Percentiles rank a stretch among this genome's conserved stretches.
Conservation (phyloP, 2,888 invertebrate genomes). For the Ornithoptera priamus region DNA sequence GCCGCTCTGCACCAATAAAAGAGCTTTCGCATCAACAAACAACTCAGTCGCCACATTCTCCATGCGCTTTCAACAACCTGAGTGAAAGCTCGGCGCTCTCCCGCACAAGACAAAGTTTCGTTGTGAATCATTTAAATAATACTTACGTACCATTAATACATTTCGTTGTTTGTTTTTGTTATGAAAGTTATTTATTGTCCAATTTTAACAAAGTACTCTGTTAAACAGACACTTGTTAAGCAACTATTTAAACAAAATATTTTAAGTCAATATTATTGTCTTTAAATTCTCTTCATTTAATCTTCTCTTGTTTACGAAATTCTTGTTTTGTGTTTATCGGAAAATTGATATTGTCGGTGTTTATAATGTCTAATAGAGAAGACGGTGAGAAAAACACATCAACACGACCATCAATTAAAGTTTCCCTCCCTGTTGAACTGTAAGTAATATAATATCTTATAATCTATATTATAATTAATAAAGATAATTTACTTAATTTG, state of each 20-base stretch:
- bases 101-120: background rate
- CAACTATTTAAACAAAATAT: too few relatives aligned
- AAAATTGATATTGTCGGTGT: background rate
- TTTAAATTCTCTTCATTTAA: too few relatives aligned
- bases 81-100: background rate
- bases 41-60: background rate
- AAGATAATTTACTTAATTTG: too few relatives aligned
- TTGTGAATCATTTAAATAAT: background rate
- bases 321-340: background rate
- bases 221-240: too few relatives aligned
- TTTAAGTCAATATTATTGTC: too few relatives aligned
- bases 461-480: too few relatives aligned
- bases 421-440: constrained; percentile 8
- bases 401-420: constrained; percentile 8
- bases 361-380: constrained; percentile 4
- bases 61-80: background rate
- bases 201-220: too few relatives aligned
- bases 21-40: background rate
- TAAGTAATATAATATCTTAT: constrained; percentile 1
- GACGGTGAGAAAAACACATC: background rate
- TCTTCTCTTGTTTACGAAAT: too few relatives aligned
- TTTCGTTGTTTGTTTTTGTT: background rate
- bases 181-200: background rate
- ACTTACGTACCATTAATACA: background rate
- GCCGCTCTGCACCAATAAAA: constrained; percentile 3